phyloP scores from a whole-genome alignment of 2,888 invertebrate species.

The Athalia circularis region DNA sequence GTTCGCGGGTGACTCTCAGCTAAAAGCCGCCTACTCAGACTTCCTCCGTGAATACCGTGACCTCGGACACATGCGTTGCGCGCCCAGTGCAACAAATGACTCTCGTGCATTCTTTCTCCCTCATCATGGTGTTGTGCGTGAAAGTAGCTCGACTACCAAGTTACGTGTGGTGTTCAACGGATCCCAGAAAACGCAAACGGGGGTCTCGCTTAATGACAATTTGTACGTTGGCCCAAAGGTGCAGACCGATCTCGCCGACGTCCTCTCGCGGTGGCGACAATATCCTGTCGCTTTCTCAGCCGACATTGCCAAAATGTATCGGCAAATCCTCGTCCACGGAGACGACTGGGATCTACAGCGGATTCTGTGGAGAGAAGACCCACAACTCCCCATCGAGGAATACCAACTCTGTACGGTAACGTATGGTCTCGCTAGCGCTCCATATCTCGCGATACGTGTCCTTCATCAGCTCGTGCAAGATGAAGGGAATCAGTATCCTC shows the following conservation, averaged over 20 bases:
- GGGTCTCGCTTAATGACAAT: slow-evolving; percentile 64
- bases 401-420: slow-evolving; percentile 45
- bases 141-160: slow-evolving; percentile 62
- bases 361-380: slow-evolving; percentile 64
- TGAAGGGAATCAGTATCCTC: slow-evolving; percentile 33
- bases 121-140: slow-evolving; percentile 66
- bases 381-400: background rate
- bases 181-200: slow-evolving; percentile 56
- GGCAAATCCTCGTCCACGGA: slow-evolving; percentile 59
- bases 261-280: slow-evolving; percentile 61
- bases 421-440: slow-evolving; percentile 44
- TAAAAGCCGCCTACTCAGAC: slow-evolving; percentile 22
- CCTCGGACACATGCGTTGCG: slow-evolving; percentile 48
- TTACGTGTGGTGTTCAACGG: slow-evolving; percentile 65
- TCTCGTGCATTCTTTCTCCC: slow-evolving; percentile 61
- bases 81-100: background rate
- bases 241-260: slow-evolving; percentile 62
- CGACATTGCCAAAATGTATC: slow-evolving; percentile 69
- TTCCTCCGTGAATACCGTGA: slow-evolving; percentile 47
- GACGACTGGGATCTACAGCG: slow-evolving; percentile 62
- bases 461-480: slow-evolving; percentile 48
- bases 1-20: too few species aligned
- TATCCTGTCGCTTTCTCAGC: slow-evolving; percentile 62
- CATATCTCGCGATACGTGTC: slow-evolving; percentile 46
- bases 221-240: slow-evolving; percentile 63